These are phyloP conservation scores for Nowickia ferox DNA, from an alignment of 2,888 invertebrate species.

Conservation along the genomic window DNA sequence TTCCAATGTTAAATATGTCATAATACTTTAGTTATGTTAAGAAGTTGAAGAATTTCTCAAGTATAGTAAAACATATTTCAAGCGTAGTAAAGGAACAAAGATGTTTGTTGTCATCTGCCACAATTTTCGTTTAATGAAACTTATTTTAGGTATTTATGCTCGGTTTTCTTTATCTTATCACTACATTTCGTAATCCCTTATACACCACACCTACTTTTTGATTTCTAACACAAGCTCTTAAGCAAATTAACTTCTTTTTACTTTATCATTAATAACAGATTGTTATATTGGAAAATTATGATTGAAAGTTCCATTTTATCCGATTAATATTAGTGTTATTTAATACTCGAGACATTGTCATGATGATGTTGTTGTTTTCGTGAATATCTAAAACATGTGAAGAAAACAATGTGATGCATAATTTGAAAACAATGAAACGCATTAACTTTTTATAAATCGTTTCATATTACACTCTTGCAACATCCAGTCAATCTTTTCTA, in stretches of 20 bases:
- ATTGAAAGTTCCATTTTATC: slow-evolving; percentile 67
- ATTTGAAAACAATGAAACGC: slow-evolving; percentile 69
- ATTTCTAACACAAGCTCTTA: slow-evolving; percentile 21
- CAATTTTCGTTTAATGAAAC: no score
- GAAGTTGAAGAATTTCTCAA: no score
- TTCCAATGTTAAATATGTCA: no score
- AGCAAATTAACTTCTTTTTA: slow-evolving; percentile 16
- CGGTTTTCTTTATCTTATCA: not conserved
- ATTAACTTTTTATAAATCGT: slow-evolving; percentile 60
- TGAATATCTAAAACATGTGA: slow-evolving; percentile 29
- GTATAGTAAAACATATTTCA: no score
- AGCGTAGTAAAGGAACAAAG: not conserved
- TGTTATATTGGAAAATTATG: slow-evolving; percentile 57
- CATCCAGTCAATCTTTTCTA: slow-evolving; percentile 28
- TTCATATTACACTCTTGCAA: slow-evolving; percentile 61
- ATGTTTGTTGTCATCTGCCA: not conserved
- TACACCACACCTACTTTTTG: not conserved
- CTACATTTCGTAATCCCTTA: not conserved
- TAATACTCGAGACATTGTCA: slow-evolving; percentile 63
- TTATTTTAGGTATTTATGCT: no score
- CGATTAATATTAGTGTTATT: slow-evolving; percentile 69
- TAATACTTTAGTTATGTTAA: no score
- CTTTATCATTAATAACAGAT: slow-evolving; percentile 29
- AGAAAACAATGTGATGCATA: slow-evolving; percentile 50
- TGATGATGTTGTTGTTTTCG: slow-evolving; percentile 44